Base-by-base conservation (phyloP, 2,113 vertebrate species). In the Prionailurus bengalensis region DNA sequence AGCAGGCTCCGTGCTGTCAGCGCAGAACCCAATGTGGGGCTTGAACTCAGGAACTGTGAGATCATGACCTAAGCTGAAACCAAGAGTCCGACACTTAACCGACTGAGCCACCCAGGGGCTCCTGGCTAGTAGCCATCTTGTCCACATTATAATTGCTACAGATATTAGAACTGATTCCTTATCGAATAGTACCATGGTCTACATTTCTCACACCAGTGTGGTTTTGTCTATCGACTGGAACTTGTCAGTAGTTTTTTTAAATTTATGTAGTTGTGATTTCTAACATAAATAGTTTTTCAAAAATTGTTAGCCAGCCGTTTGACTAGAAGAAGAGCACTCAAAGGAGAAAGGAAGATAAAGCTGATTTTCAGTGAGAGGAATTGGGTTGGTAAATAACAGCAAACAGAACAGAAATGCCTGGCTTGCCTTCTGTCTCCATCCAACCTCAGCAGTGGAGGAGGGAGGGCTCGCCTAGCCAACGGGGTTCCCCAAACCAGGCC, bases 291-390 rank as follows among this genome's bases (percentile, higher is more conserved):
- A 42, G 1, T 9, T 80, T 89, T 42, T 27, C 17, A 9, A 76
- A 48, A 82, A 61, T 51, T 58, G 19, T 55, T 51, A 80, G 51
- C 3, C n/a, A 61, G 27, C 33, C 39, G 51, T 82, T 74, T 65
- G 39, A 73, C 19, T 68, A 65, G 81, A 80, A 94, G n/a, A 61
- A 92, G 23, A 96, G 13, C 89, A 94, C 79, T 58, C 19, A 70
- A 92, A 92, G 11, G 7, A 53, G 19, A 76, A 55, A 65, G 25
- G 55, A 48, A 80, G 65, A n/a, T 70, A 55, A 76, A 84, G 42
- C 16, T 78, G 61, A 23, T 42, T 91, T 91, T 73, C 68, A 68
- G 31, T 15, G 6, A 90, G 63, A 68, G 33, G 19, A 86, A 82
- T 29, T 87, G 25, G 5, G 19, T 31, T 58, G 39, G 16, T 33